Percentiles rank a stretch among this genome's conserved stretches.
Conservation (phyloP, 2,888 invertebrate genomes). For the Aleiodes leptofemur region DNA sequence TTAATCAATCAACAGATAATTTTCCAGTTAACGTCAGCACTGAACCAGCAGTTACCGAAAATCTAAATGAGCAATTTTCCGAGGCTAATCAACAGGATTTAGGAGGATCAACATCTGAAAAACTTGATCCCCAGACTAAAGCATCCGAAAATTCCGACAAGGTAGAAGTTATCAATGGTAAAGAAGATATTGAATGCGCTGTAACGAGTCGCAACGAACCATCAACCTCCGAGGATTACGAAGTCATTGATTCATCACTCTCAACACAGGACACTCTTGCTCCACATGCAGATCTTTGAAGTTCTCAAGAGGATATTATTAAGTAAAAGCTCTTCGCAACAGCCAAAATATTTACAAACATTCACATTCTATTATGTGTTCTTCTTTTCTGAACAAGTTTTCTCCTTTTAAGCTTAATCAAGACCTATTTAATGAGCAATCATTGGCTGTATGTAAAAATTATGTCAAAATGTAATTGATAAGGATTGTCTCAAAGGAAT, state of each 20-base stretch:
- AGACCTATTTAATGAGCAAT: no score
- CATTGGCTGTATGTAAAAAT: no score
- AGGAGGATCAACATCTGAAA: neutral
- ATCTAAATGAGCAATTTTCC: constrained; percentile 6
- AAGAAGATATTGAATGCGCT: neutral
- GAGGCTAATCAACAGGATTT: neutral
- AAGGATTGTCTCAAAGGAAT: no score
- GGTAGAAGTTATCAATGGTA: constrained; percentile 4
- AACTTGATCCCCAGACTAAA: neutral
- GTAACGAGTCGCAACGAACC: constrained; percentile 52
- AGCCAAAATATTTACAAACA: no score
- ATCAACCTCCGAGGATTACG: constrained; percentile 66
- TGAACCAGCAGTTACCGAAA: neutral
- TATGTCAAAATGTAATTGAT: no score
- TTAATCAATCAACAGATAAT: constrained; percentile 4
- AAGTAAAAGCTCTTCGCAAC: no score
- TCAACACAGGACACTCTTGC: no score
- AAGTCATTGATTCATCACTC: constrained; percentile 63
- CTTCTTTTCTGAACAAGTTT: no score
- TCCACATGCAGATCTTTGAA: no score
- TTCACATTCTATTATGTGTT: no score
- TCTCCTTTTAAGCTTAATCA: no score
- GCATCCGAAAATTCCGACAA: neutral
- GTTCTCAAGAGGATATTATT: no score
- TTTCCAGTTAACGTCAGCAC: neutral